Conservation (phyloP, 2,888 invertebrate species). For the Epinotia brunnichana region DNA sequence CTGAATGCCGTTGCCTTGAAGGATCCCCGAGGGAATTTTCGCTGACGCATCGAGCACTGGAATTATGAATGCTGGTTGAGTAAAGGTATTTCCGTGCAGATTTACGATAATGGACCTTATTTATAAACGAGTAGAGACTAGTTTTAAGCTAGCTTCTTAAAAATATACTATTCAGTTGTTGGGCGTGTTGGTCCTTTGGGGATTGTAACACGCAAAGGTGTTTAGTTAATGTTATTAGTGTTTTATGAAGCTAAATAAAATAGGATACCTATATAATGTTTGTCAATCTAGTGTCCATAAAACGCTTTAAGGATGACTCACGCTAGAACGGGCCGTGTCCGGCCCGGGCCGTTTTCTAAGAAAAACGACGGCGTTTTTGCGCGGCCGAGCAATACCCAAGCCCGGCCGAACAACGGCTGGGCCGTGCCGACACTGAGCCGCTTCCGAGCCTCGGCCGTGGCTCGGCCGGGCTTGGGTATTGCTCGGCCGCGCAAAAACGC, state of each 20-base stretch:
- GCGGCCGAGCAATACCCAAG: too few species aligned
- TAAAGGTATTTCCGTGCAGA: background rate
- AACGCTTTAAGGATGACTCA: too few species aligned
- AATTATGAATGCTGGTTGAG: conserved; percentile 65
- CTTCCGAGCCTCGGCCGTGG: too few species aligned
- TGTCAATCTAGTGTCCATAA: background rate
- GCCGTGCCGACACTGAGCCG: too few species aligned
- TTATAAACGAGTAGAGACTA: background rate
- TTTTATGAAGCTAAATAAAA: background rate
- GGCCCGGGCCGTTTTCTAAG: too few species aligned
- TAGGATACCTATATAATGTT: background rate
- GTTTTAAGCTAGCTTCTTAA: background rate
- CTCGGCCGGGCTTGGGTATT: too few species aligned
- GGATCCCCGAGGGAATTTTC: conserved; percentile 87
- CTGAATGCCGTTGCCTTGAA: conserved; percentile 88
- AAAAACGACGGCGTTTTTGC: too few species aligned
- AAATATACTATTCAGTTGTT: conserved; percentile 48
- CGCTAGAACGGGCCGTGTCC: too few species aligned
- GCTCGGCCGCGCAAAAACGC: too few species aligned
- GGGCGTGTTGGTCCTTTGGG: conserved; percentile 57
- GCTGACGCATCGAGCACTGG: conserved; percentile 89
- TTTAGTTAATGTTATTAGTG: conserved; percentile 14
- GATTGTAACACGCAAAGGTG: conserved; percentile 38
- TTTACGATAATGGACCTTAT: conserved; percentile 3
- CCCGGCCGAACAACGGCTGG: too few species aligned